Evolutionary conservation across 2,113 vertebrate genomes (phyloP).

Genomic region (Sinocyclocheilus rhinocerous): DNA sequence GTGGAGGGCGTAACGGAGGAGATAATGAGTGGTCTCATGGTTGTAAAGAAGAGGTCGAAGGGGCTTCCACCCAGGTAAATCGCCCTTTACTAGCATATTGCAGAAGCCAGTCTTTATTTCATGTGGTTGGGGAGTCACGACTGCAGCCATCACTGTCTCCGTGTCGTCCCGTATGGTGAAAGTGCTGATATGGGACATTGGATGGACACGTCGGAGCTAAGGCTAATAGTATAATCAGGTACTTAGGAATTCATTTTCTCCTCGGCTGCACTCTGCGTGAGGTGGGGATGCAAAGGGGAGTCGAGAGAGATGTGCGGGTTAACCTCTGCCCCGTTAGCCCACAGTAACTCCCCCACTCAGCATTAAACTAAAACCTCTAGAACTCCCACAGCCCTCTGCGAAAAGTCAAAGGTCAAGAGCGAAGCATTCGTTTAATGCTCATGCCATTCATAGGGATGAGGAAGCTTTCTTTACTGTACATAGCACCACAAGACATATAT

Average conservation of each 20-base stretch:
- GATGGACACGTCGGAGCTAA: slow-evolving; percentile 66
- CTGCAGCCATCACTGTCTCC: slow-evolving; percentile 34
- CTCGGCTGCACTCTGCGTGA: slow-evolving; percentile 79
- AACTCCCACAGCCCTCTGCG: background rate
- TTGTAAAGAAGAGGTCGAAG: slow-evolving; percentile 40
- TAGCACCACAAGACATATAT: no score
- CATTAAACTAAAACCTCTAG: slow-evolving; percentile 9
- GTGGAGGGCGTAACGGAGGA: background rate
- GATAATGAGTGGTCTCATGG: background rate
- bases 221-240: slow-evolving; percentile 76
- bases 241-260: slow-evolving; percentile 83
- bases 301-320: slow-evolving; percentile 54
- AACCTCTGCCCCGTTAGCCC: slow-evolving; percentile 6
- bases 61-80: slow-evolving; percentile 69
- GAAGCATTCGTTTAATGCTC: background rate
- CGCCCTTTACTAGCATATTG: slow-evolving; percentile 76
- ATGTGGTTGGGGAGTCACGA: slow-evolving; percentile 55
- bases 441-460: background rate
- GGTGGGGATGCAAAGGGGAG: slow-evolving; percentile 24
- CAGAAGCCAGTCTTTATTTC: slow-evolving; percentile 71
- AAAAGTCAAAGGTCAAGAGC: slow-evolving; percentile 7
- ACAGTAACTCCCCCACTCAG: background rate
- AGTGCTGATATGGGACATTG: slow-evolving; percentile 76
- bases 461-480: background rate
- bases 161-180: slow-evolving; percentile 41